Base-by-base conservation (phyloP, 2,113 vertebrate genomes). In the Thunnus thynnus region DNA sequence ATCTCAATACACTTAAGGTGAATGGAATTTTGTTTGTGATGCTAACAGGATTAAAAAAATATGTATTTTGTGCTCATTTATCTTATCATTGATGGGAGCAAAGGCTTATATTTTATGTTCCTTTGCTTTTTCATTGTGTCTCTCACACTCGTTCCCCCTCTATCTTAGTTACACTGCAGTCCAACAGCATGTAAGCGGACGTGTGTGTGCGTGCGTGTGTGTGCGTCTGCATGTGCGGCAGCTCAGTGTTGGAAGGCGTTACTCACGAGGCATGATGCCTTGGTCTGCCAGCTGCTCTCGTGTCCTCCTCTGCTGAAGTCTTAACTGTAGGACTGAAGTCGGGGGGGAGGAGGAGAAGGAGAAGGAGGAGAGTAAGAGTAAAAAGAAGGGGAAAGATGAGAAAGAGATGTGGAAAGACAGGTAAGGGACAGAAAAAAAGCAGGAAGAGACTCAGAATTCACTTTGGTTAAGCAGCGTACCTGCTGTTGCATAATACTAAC, bases 181-280 rank as follows among this genome's bases (percentile, higher is more conserved):
- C 27, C 51, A 20, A 57, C 73, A 58, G 47, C 80, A 36, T 22
- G 36, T 16, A 18, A 63, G 77, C 58, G 50, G 17, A 27, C 3
- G 20, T 65, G 57, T 51, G 57, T 51, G 61, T 52, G 57, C 44
- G 20, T 50, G 32, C 65, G 18, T 67, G 69, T 63, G 60, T 13
- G 25, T 36, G n/a, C 16, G 46, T 3, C 18, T 71, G 78, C 10
- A 9, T 62, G 75, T 80, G 76, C 22, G 30, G 83, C 91, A 72
- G 84, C 90, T 94, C 88, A 72, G 91, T 85, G 91, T 78, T 50
- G 71, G 80, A 84, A 88, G 94, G 82, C 44, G 88, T 90, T 93
- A 99, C 98, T 99, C 95, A 99, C 98, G 95, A 94, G 97, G 97
- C 97, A 99, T 97, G 95, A 97, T 95, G 95, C 97, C 96, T 94